Base-by-base conservation (phyloP, 2,888 invertebrate genomes). In the Saturnia japonica region DNA sequence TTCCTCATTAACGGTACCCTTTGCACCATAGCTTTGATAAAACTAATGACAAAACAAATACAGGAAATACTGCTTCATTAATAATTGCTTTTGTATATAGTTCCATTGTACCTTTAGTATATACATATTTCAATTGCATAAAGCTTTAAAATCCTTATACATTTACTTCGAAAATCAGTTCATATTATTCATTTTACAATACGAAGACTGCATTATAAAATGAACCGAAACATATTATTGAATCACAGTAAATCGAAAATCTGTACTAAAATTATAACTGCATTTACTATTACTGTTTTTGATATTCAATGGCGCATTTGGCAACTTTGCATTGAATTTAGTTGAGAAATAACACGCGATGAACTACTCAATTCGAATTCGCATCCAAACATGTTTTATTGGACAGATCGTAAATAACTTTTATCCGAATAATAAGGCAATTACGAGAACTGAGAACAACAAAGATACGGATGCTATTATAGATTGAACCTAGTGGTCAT, bases 41-140 rank as follows among this genome's bases (percentile, higher is more conserved):
- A 42, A 68, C 68, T 69, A 67, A 67, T 62, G 57, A 19, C 67
- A 67, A 54, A 66, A 43, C 71, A 60, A 71, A 69, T 51, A 68
- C 40, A 67, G 60, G 71, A 71, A 60, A 69, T 62, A 47, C 69
- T 60, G n/a, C n/a, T 51, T 51, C 1, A 51, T 51, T 51, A 51
- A 8, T 60, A 16, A 42, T 28, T 12, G 25, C 16, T 43, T 42
- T 4, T 43, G 14, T 57, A 34, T 6, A 34, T 34, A n/a, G n/a
- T 34, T 34, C 6, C 34, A 34, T 34, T 34, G 34, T 34, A 34
- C 6, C 2, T 34, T 34, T 34, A 34, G 34, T 34, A 67, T 19
- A n/a, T n/a, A n/a, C n/a, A n/a, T n/a, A n/a, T n/a, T n/a, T n/a
- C n/a, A n/a, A n/a, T n/a, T n/a, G n/a, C n/a, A n/a, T n/a, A n/a